phyloP scores from a whole-genome alignment of 2,888 invertebrate genomes.

The Yponomeuta malinellus region DNA sequence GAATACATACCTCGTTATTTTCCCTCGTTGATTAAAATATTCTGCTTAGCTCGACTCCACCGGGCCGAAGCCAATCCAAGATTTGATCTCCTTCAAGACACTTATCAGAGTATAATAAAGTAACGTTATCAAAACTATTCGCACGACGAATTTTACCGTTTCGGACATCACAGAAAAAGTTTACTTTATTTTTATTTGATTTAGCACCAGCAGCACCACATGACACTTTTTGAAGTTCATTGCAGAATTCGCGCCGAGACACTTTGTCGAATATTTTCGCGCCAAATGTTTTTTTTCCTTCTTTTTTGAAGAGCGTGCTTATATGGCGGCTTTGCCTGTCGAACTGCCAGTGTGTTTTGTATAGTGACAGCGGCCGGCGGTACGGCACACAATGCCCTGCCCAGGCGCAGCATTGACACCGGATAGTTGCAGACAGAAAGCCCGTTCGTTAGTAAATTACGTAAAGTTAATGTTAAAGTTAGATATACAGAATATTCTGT shows the following conservation, averaged over 20 bases:
- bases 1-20: neutral
- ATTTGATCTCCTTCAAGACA: neutral
- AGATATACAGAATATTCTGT: no score
- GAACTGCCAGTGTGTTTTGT: neutral
- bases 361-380: conserved; percentile 29
- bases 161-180: conserved; percentile 2
- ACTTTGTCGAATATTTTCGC: neutral
- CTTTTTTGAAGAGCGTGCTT: no score
- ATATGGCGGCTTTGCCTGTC: neutral
- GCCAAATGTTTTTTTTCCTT: neutral
- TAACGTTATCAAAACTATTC: conserved; percentile 2
- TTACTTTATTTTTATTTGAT: no score
- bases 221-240: neutral
- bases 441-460: neutral
- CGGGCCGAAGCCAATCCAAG: neutral
- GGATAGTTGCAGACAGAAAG: neutral
- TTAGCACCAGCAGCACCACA: no score
- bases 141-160: neutral
- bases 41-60: neutral
- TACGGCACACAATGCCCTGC: conserved; percentile 50
- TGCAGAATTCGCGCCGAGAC: neutral
- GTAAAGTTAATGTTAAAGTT: no score
- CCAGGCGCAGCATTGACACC: conserved; percentile 26
- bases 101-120: conserved; percentile 5
- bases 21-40: neutral